Evolutionary conservation across 2,797 vertebrate species (phyloP).

Genomic region (Hipposideros larvatus): DNA sequence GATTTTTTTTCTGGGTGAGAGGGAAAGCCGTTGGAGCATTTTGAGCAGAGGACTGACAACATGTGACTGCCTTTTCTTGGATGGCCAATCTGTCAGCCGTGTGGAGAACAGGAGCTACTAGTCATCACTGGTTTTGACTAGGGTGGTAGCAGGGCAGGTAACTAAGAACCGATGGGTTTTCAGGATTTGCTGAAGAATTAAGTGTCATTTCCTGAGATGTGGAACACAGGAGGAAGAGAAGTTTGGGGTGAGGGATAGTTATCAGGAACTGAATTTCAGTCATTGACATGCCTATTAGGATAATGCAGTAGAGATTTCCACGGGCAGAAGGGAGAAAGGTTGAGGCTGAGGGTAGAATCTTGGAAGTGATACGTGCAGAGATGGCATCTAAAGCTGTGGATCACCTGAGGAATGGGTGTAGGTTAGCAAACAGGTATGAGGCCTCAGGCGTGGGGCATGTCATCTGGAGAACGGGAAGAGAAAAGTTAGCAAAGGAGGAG

Average conservation of each 20-base stretch:
- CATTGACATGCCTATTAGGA: accelerated
- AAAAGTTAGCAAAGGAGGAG: background rate
- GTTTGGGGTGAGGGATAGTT: background rate
- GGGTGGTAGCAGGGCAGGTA: background rate
- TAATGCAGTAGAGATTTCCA: background rate
- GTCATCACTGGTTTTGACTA: background rate
- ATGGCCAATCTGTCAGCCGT: no score
- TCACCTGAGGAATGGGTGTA: background rate
- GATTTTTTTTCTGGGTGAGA: background rate
- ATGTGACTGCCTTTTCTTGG: background rate
- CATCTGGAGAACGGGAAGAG: background rate
- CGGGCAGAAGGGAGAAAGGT: background rate
- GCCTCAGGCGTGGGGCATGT: background rate
- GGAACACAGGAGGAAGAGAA: background rate
- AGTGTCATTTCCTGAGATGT: background rate
- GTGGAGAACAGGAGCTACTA: background rate
- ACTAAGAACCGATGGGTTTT: background rate
- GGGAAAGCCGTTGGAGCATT: background rate
- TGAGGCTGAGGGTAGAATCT: background rate
- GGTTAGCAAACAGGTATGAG: background rate
- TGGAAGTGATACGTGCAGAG: background rate
- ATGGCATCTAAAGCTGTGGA: background rate
- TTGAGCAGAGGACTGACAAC: background rate
- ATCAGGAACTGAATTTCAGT: background rate
- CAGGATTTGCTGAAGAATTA: background rate